Evolutionary conservation across 37 sponge, comb jelly and placozoan genomes (phyloP), one percentile per base, ranked within the genome.

Genomic region (Eunapius fragilis): DNA sequence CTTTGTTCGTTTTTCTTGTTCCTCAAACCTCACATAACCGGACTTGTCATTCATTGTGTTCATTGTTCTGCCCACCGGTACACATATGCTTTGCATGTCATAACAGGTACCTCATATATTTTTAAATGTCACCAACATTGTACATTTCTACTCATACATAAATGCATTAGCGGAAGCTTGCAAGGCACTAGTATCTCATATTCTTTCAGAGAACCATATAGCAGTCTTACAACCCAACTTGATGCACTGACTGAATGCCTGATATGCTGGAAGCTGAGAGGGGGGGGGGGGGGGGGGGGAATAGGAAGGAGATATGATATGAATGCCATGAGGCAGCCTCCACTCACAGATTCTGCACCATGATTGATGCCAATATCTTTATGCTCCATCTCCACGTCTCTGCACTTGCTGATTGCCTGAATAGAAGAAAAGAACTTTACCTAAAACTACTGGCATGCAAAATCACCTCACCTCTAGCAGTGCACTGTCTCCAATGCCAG

Each of bases 311-410:
- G 3, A 69, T 30, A 28, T 74, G 10, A n/a, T 31, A 34, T 48
- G 25, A 71, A 10, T 72, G 25, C 33, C 45, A 31, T 23, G 25
- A 68, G 26, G 25, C 27, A 27, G 32, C 30, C 24, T 30, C 13
- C 69, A 80, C 82, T 38, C 80, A 92, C 92, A 41, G 75, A 67
- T 58, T 94, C 91, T 47, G 94, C 97, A 70, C 84, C 92, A 38
- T 93, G 85, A 69, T 92, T 85, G 58, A 94, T 68, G 31, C 95
- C 95, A 67, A 75, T 90, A 19, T 94, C 91, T 22, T 78, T 89
- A 71, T 97, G 95, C 32, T 94, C 95, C 47, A 91, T 28, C 84
- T 97, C 98, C 17, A 95, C 95, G 86, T 97, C 98, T 37, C 98
- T 72, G 69, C 92, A 95, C 68, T 87, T 87, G 24, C 76, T 93